Evolutionary conservation across 2,888 invertebrate genomes (phyloP).

Genomic region (Sesia apiformis): DNA sequence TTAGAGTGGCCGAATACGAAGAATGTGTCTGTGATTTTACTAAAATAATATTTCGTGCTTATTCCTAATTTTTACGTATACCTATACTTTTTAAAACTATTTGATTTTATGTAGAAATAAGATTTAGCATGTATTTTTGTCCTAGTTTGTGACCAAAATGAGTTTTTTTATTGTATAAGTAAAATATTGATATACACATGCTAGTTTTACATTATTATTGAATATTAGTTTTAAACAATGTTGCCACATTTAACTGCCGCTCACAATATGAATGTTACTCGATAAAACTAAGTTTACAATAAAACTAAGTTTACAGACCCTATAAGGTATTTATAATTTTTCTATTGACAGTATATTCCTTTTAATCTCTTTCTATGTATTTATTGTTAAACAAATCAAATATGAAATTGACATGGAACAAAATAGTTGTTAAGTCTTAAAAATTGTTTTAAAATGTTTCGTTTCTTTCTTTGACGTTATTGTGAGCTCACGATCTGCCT

Average conservation of each 20-base stretch:
- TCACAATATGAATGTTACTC: background rate
- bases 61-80: slow-evolving; percentile 45
- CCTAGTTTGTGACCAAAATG: slow-evolving; percentile 60
- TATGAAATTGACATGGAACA: no score
- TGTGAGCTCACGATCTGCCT: no score
- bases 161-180: slow-evolving; percentile 21
- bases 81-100: slow-evolving; percentile 48
- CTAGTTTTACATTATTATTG: background rate
- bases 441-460: no score
- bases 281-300: background rate
- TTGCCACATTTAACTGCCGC: background rate
- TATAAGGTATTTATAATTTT: no score
- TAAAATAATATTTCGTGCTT: slow-evolving; percentile 62
- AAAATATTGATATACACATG: background rate
- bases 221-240: background rate
- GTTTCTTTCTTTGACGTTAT: no score
- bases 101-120: slow-evolving; percentile 56
- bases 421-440: no score
- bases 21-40: slow-evolving; percentile 72
- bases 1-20: slow-evolving; percentile 49
- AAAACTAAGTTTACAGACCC: background rate
- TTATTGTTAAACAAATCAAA: no score
- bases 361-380: no score
- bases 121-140: slow-evolving; percentile 39
- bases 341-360: no score